Evolutionary conservation across 2,113 vertebrate genomes (phyloP).

Genomic region (Girardinichthys multiradiatus): DNA sequence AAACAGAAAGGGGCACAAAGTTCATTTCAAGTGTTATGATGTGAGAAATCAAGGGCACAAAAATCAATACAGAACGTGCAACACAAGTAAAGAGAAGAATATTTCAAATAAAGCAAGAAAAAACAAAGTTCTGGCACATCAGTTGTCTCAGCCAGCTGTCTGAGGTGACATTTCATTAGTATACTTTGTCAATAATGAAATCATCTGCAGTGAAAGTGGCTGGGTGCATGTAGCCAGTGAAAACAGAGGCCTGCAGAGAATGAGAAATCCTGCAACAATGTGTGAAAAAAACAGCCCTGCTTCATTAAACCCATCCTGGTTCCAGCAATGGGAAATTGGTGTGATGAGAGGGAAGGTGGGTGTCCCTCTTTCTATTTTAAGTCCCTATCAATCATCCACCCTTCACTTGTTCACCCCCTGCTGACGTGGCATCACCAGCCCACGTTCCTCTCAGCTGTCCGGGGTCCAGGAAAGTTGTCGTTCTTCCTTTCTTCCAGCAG

Average conservation of each 20-base stretch:
- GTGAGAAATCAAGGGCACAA: conserved; percentile 1
- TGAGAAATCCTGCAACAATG: conserved; percentile 55
- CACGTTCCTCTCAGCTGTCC: conserved; percentile 64
- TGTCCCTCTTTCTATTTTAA: conserved; percentile 80
- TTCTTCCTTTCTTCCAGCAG: conserved; percentile 58
- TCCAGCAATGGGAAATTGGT: conserved; percentile 82
- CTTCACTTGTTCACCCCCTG: conserved; percentile 78
- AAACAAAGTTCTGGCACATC: conserved; percentile 88
- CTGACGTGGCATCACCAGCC: conserved; percentile 47
- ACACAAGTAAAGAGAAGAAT: conserved; percentile 62
- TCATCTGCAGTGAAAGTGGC: conserved; percentile 74
- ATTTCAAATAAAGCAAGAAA: conserved; percentile 87
- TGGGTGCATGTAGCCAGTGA: conserved; percentile 68
- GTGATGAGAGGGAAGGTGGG: conserved; percentile 60
- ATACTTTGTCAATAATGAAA: conserved; percentile 93
- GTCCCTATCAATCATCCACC: conserved; percentile 89
- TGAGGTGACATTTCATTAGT: conserved; percentile 96
- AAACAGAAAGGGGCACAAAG: conserved; percentile 45
- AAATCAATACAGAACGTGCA: conserved; percentile 46
- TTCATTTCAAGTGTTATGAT: conserved; percentile 44
- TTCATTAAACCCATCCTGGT: conserved; percentile 87
- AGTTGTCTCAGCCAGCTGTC: conserved; percentile 87
- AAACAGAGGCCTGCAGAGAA: conserved; percentile 77
- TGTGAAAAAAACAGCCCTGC: conserved; percentile 83
- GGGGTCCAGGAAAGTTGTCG: conserved; percentile 73